These are phyloP conservation scores for Hydrolagus affinis DNA, from an alignment of 2,113 vertebrate species.

Conservation along the genomic window DNA sequence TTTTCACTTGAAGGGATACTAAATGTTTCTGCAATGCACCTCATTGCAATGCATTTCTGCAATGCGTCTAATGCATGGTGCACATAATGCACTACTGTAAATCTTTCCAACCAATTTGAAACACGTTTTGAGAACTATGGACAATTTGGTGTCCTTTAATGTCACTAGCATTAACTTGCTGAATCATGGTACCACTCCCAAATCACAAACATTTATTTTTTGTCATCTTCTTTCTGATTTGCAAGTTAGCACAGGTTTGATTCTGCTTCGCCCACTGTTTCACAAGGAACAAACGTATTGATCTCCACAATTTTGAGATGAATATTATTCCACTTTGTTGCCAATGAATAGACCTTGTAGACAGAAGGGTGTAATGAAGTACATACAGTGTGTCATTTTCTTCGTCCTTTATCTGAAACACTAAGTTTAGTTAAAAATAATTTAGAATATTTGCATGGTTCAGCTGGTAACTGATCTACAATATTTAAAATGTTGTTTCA, in stretches of 20 bases:
- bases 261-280: no score
- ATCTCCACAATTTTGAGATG: not conserved
- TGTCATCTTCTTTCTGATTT: not conserved
- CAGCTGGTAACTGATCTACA: no score
- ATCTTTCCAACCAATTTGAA: not conserved
- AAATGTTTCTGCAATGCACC: not conserved
- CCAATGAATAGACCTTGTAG: conserved; percentile 1
- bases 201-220: not conserved
- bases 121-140: not conserved
- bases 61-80: no score
- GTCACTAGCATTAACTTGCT: not conserved
- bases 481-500: no score
- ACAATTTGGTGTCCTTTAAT: not conserved
- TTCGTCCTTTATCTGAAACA: not conserved
- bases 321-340: not conserved
- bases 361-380: not conserved
- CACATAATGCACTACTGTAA: no score
- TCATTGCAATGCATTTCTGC: no score
- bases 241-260: not conserved
- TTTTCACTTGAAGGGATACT: not conserved
- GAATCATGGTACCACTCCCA: not conserved
- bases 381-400: not conserved
- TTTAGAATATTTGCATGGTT: no score
- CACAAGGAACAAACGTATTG: no score
- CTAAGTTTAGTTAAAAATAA: not conserved